A percentile compares a stretch with the other conserved stretches of the same genome.
phyloP scores from a whole-genome alignment of 2,113 vertebrate species.

The Ameiurus melas region DNA sequence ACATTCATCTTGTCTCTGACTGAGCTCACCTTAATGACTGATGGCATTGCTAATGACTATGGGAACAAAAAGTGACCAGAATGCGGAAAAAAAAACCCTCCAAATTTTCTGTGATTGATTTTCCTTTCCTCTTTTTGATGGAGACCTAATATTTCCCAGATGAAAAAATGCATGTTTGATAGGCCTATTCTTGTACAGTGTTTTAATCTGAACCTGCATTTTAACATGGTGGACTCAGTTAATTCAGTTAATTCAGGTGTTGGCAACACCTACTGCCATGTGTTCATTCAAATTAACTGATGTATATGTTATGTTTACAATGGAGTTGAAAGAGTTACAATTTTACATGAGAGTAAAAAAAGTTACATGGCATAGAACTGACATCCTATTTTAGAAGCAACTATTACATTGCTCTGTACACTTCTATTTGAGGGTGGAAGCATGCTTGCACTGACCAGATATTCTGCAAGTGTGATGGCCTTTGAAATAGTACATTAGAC shows the following conservation, averaged over 20 bases:
- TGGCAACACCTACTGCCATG: neutral
- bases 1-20: neutral
- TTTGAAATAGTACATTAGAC: neutral
- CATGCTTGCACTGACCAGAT: neutral
- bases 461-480: neutral
- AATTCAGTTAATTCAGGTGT: neutral
- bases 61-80: neutral
- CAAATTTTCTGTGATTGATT: too few species aligned
- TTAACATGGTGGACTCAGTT: neutral
- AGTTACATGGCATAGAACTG: neutral
- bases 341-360: neutral
- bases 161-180: neutral
- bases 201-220: neutral
- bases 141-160: neutral
- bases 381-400: neutral
- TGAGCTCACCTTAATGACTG: neutral
- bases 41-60: neutral
- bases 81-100: too few species aligned
- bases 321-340: neutral
- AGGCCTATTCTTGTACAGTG: neutral
- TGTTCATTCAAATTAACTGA: neutral
- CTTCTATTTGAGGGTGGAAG: neutral
- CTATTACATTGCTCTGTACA: neutral
- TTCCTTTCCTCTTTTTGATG: too few species aligned
- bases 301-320: neutral